These are phyloP conservation scores for Eristalinus sepulchralis DNA, from an alignment of 2,888 invertebrate species.

Conservation along the genomic window DNA sequence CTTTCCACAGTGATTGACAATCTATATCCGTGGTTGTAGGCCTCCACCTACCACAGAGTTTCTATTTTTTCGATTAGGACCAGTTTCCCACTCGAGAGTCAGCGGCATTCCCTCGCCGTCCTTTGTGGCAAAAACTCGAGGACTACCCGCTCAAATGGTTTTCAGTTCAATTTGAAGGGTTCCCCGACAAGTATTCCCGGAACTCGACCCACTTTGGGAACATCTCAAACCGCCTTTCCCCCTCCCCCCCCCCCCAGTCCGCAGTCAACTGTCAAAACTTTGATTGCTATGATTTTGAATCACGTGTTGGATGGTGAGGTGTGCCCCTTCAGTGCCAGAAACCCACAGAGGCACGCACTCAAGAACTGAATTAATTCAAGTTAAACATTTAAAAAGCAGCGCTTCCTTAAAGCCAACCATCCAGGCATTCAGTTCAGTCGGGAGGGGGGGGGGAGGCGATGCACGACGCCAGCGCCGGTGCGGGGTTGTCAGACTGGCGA, in stretches of 20 bases:
- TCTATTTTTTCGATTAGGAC: neutral
- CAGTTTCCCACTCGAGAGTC: neutral
- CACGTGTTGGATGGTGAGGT: neutral
- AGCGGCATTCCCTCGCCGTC: neutral
- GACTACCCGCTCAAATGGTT: neutral
- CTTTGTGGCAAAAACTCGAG: neutral
- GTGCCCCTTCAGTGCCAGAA: neutral
- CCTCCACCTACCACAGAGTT: neutral
- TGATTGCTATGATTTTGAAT: neutral
- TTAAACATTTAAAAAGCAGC: neutral
- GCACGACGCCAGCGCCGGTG: no score
- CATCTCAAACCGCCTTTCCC: no score
- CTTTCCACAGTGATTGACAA: neutral
- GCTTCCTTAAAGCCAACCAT: neutral
- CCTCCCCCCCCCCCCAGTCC: neutral
- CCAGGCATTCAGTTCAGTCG: no score
- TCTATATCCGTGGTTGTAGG: neutral
- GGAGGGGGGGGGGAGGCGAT: neutral
- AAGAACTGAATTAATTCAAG: neutral
- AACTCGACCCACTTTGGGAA: neutral
- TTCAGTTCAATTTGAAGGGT: neutral
- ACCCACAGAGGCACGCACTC: neutral
- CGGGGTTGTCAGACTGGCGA: neutral
- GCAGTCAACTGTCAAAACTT: neutral
- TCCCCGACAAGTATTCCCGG: neutral